phyloP scores from a whole-genome alignment of 1,140 invertebrate species.

The Monomorium pharaonis region DNA sequence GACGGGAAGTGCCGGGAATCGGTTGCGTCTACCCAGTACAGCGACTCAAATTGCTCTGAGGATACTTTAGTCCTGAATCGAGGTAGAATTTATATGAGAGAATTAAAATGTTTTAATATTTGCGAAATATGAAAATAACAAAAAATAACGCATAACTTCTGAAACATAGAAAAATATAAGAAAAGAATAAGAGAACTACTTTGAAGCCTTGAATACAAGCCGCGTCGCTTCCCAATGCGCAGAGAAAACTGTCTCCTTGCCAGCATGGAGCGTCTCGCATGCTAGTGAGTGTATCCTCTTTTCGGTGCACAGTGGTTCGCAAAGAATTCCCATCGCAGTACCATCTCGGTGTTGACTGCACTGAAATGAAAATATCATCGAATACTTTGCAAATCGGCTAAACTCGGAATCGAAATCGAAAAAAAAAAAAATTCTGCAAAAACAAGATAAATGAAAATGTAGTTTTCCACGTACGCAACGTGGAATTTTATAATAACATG shows the following conservation, averaged over 20 bases:
- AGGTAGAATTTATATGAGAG: neutral
- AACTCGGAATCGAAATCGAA: neutral
- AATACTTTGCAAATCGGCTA: neutral
- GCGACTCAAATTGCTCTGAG: conserved; percentile 76
- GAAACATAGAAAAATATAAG: neutral
- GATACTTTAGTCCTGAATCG: conserved; percentile 63
- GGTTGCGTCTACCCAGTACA: conserved; percentile 84
- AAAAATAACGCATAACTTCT: neutral
- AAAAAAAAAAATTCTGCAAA: neutral
- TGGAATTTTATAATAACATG: neutral
- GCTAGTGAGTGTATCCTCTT: conserved; percentile 85
- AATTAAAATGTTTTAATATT: neutral
- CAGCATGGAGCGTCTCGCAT: conserved; percentile 86
- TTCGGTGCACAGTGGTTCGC: conserved; percentile 85
- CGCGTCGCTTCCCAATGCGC: conserved; percentile 85
- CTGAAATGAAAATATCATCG: conserved; percentile 77
- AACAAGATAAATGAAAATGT: neutral
- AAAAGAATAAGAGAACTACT: conserved; percentile 54
- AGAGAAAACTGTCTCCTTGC: conserved; percentile 87
- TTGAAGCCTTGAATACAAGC: conserved; percentile 86
- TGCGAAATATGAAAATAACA: neutral
- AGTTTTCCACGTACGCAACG: neutral
- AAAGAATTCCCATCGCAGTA: conserved; percentile 86
- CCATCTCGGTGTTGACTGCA: conserved; percentile 85
- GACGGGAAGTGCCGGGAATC: conserved; percentile 84